These are phyloP conservation scores for Ciconia maguari DNA, from an alignment of 2,113 vertebrate species.

Conservation along the genomic window DNA sequence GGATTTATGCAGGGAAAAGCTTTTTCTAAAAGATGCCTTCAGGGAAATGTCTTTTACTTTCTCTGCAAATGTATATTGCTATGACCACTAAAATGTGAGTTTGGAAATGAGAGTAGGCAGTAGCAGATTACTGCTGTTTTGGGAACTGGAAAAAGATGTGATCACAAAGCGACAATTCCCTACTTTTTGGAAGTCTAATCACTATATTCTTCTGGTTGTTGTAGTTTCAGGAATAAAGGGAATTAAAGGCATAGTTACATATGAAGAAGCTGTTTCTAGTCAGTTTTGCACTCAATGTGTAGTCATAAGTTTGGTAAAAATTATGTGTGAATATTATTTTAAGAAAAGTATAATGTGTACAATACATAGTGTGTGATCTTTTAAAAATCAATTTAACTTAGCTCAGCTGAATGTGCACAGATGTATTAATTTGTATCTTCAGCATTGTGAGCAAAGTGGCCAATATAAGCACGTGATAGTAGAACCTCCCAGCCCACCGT, in stretches of 20 bases:
- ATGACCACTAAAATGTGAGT: background rate
- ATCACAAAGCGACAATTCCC: background rate
- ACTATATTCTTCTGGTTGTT: background rate
- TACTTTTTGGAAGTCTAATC: background rate
- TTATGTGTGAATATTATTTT: background rate
- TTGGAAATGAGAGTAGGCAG: background rate
- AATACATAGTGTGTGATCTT: background rate
- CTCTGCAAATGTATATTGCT: background rate
- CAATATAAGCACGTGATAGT: background rate
- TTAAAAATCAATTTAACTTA: background rate
- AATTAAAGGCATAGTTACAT: background rate
- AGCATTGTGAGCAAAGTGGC: background rate
- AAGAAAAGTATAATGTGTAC: background rate
- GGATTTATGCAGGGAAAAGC: background rate
- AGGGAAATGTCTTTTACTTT: background rate
- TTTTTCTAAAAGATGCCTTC: background rate
- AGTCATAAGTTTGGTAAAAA: background rate
- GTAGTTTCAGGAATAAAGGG: background rate
- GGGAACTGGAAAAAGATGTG: background rate
- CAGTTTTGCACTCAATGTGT: background rate
- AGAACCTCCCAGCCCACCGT: background rate
- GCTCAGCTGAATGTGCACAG: background rate
- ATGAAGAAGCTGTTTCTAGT: background rate
- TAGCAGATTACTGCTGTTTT: background rate
- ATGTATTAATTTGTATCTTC: background rate